Percentiles rank a stretch among this genome's conserved stretches.
Evolutionary conservation across 1,140 invertebrate species (phyloP).

Genomic region (Meloidogyne floridensis): DNA sequence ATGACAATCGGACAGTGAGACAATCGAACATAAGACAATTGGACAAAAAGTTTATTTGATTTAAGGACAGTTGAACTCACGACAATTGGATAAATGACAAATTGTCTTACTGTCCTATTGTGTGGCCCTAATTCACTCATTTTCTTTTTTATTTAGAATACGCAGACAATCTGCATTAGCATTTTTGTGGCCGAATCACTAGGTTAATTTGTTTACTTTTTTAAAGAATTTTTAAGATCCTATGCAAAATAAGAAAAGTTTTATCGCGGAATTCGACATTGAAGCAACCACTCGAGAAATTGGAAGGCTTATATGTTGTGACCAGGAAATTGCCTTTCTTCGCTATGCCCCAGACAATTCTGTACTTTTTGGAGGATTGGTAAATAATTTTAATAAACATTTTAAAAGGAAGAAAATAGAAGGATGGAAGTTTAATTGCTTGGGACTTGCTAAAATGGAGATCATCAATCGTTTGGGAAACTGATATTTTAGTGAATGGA

Average conservation of each 20-base stretch:
- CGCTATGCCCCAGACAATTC: conserved; percentile 21
- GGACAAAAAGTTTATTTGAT: background rate
- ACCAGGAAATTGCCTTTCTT: conserved; percentile 15
- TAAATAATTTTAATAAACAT: background rate
- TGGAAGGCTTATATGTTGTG: conserved; percentile 3
- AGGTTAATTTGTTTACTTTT: background rate
- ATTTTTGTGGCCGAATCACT: background rate
- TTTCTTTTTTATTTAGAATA: background rate
- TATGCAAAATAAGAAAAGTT: conserved; percentile 18
- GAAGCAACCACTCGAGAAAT: background rate
- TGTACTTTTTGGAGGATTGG: conserved; percentile 22
- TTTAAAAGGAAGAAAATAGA: conserved; percentile 10
- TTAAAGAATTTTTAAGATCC: conserved; percentile 13
- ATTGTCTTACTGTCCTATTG: too few species aligned
- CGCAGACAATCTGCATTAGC: background rate
- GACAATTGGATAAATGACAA: too few species aligned
- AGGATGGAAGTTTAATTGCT: conserved; percentile 21
- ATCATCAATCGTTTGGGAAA: background rate
- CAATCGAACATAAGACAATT: too few species aligned
- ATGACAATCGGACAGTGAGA: too few species aligned
- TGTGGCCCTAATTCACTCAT: too few species aligned
- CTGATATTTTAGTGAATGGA: background rate
- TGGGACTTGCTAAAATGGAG: conserved; percentile 17
- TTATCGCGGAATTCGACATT: conserved; percentile 19
- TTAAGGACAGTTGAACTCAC: background rate